Conservation (phyloP, 2,797 vertebrate genomes). For the Chelonia mydas region DNA sequence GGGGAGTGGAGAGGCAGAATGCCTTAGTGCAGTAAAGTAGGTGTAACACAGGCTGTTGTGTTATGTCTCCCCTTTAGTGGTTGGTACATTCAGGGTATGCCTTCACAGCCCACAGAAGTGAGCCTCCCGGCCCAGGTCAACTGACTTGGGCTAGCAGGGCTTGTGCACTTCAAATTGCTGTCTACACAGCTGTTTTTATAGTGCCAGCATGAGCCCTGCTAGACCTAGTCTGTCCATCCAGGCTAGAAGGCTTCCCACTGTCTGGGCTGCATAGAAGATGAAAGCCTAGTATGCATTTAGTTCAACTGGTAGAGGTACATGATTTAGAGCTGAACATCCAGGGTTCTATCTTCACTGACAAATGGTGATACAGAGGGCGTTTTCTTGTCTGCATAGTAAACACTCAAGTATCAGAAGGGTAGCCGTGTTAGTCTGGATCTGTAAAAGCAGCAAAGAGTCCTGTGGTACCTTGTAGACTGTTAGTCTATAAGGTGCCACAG, state of each 20-base stretch:
- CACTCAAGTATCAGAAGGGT: too few species aligned
- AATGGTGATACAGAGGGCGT: constrained; percentile 38
- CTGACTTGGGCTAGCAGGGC: neutral
- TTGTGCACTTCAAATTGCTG: neutral
- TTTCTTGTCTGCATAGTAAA: neutral
- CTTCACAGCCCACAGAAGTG: neutral
- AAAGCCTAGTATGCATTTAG: neutral
- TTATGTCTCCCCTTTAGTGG: constrained; percentile 14
- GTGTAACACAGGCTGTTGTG: neutral
- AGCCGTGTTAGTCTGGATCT: too few species aligned
- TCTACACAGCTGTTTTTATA: neutral
- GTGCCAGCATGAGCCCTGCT: too few species aligned
- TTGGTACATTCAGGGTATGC: neutral
- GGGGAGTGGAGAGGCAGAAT: constrained; percentile 2
- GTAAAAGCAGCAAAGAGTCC: too few species aligned
- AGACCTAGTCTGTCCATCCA: neutral
- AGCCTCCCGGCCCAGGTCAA: neutral
- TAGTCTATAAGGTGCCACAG: too few species aligned
- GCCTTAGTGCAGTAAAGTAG: neutral
- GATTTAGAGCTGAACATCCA: neutral
- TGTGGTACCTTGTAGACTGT: too few species aligned
- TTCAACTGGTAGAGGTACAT: constrained; percentile 48
- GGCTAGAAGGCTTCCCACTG: neutral
- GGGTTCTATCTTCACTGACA: constrained; percentile 32
- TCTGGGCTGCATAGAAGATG: neutral